Conservation (phyloP, 2,113 vertebrate genomes). For the Engystomops pustulosus region DNA sequence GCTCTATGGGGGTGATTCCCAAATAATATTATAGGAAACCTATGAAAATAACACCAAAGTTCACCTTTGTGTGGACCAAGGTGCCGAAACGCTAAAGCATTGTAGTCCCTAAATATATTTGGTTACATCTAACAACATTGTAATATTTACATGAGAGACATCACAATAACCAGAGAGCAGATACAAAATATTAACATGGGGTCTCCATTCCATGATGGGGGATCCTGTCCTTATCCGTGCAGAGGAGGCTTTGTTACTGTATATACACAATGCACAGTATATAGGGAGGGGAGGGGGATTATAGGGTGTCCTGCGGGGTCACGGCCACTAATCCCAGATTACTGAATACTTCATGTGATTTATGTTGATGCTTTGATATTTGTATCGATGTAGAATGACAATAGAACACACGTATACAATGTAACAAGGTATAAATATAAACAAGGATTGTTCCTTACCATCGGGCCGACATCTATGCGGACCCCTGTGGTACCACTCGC, state of each 20-base stretch:
- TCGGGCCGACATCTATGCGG: constrained; percentile 18
- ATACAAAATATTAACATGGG: neutral
- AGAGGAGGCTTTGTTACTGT: neutral
- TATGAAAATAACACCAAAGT: too few species aligned
- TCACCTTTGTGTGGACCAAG: too few species aligned
- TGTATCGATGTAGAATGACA: neutral
- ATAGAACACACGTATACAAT: neutral
- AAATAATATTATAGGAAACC: too few species aligned
- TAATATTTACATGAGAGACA: too few species aligned
- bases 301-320: constrained; percentile 7
- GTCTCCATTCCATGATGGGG: too few species aligned
- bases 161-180: too few species aligned
- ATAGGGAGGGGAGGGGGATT: neutral
- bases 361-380: neutral
- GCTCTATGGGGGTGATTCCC: too few species aligned
- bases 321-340: constrained; percentile 5
- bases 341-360: neutral
- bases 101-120: too few species aligned
- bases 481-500: constrained; percentile 7
- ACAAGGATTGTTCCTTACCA: constrained; percentile 28
- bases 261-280: neutral
- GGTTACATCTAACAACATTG: too few species aligned
- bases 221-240: neutral
- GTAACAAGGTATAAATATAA: neutral
- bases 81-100: too few species aligned